Percentiles rank a stretch among this genome's conserved stretches.
Evolutionary conservation across 2,797 vertebrate genomes (phyloP).

Genomic region (Megaceryle alcyon): DNA sequence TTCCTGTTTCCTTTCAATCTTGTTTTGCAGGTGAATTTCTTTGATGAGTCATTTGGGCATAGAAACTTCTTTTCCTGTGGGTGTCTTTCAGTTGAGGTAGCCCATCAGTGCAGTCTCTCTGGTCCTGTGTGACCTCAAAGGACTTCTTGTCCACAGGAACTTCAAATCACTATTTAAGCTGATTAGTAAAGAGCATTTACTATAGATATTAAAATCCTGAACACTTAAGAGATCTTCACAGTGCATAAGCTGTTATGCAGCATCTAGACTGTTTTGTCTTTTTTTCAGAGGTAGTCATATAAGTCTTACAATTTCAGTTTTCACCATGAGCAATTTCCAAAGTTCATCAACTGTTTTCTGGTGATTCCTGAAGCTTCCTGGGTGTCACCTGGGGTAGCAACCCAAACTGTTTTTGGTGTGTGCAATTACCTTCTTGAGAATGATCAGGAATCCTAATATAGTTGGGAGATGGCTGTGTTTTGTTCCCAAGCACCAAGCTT

Average conservation of each 20-base stretch:
- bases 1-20: not conserved
- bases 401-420: not conserved
- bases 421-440: not conserved
- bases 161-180: not conserved
- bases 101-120: not conserved
- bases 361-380: not conserved
- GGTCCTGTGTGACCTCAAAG: not conserved
- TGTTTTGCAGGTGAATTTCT: not conserved
- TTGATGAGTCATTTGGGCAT: not conserved
- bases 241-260: not conserved
- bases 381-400: not conserved
- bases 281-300: not conserved
- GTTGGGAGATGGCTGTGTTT: not conserved
- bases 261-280: not conserved
- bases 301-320: not conserved
- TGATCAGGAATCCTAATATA: not conserved
- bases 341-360: not conserved
- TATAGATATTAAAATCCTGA: not conserved
- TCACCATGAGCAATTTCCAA: not conserved
- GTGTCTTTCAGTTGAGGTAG: not conserved
- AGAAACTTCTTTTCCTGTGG: not conserved
- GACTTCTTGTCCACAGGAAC: not conserved
- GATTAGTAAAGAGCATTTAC: slow-evolving; percentile 17
- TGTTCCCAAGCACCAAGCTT: not conserved
- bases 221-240: not conserved